phyloP scores from a whole-genome alignment of 2,797 vertebrate species.

The Gobionotothen gibberifrons region DNA sequence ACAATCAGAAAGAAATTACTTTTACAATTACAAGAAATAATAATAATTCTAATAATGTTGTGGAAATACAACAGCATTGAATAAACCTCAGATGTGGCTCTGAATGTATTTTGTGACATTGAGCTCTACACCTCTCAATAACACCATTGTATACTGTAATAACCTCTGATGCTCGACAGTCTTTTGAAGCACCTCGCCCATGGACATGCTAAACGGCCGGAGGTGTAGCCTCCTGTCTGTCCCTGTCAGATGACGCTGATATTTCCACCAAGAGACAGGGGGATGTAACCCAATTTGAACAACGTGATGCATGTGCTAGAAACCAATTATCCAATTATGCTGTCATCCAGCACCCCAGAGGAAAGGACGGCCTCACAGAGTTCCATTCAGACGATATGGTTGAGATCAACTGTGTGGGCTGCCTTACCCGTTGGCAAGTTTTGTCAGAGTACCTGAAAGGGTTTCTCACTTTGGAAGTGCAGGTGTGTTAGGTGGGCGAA shows the following conservation, averaged over 20 bases:
- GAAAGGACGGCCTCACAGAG: conserved; percentile 70
- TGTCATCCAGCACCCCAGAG: conserved; percentile 82
- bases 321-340: conserved; percentile 85
- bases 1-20: too few species aligned
- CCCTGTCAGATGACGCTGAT: conserved; percentile 76
- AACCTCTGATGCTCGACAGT: conserved; percentile 44
- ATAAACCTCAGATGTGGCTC: conserved; percentile 17
- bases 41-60: not conserved
- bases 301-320: conserved; percentile 83
- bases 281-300: conserved; percentile 81
- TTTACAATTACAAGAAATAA: too few species aligned
- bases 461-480: conserved; percentile 43
- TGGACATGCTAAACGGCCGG: conserved; percentile 59
- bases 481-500: conserved; percentile 21
- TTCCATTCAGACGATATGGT: conserved; percentile 64
- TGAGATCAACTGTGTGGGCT: conserved; percentile 59
- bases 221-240: conserved; percentile 74
- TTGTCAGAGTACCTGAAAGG: conserved; percentile 68
- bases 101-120: conserved; percentile 34
- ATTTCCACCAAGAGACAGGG: conserved; percentile 72
- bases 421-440: conserved; percentile 56
- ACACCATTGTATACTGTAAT: conserved; percentile 63
- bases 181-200: conserved; percentile 55
- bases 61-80: not conserved
- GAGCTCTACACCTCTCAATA: conserved; percentile 43